These are phyloP conservation scores for Orchesella cincta DNA, from an alignment of 1,140 invertebrate species.

Conservation along the genomic window DNA sequence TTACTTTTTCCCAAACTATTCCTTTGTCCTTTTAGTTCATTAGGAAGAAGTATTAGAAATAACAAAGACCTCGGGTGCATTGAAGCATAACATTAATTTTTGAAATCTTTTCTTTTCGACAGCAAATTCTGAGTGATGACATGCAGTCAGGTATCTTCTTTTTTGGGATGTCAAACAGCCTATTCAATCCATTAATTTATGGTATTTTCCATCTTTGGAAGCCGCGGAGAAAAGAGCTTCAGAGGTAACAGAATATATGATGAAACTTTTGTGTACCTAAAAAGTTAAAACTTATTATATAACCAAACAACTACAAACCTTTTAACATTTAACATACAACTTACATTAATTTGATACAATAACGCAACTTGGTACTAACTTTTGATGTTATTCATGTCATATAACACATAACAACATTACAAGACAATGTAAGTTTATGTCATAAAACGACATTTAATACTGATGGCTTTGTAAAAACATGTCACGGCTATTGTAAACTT, in stretches of 20 bases:
- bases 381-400: too few species aligned
- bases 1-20: too few species aligned
- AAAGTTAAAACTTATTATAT: too few species aligned
- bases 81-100: too few species aligned
- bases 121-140: slow-evolving; percentile 36
- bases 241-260: slow-evolving; percentile 43
- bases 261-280: too few species aligned
- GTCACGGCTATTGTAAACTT: slow-evolving; percentile 7
- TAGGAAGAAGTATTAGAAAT: too few species aligned
- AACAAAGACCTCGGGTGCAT: too few species aligned
- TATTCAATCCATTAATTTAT: slow-evolving; percentile 84
- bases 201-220: slow-evolving; percentile 78
- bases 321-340: too few species aligned
- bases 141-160: slow-evolving; percentile 61
- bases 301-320: too few species aligned
- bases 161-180: slow-evolving; percentile 83
- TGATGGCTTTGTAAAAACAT: slow-evolving; percentile 14
- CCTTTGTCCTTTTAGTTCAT: slow-evolving; percentile 10
- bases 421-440: not conserved
- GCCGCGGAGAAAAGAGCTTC: slow-evolving; percentile 53
- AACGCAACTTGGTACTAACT: too few species aligned
- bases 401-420: too few species aligned
- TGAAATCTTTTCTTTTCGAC: slow-evolving; percentile 27
- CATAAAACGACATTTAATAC: not conserved
- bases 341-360: too few species aligned